phyloP scores from a whole-genome alignment of 2,113 vertebrate species.

The Dipodomys spectabilis region DNA sequence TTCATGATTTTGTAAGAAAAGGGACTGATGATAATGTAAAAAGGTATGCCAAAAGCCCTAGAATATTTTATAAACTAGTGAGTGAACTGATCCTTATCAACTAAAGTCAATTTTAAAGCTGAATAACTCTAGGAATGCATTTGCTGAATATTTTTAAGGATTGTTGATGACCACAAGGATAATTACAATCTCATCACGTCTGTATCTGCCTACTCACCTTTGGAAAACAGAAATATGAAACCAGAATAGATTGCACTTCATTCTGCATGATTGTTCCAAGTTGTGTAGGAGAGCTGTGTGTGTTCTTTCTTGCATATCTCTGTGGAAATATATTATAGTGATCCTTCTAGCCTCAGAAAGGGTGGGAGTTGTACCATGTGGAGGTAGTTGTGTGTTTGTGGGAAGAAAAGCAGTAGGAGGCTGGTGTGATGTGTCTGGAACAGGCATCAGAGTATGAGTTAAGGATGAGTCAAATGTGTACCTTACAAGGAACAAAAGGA shows the following conservation, averaged over 20 bases:
- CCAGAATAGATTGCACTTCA: constrained; percentile 69
- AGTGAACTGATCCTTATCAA: neutral
- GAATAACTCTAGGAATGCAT: neutral
- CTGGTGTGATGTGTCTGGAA: constrained; percentile 57
- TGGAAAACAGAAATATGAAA: constrained; percentile 67
- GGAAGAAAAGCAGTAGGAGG: constrained; percentile 70
- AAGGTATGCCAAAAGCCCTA: neutral
- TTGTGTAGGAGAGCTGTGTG: constrained; percentile 74
- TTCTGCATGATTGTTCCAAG: constrained; percentile 46
- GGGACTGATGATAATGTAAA: neutral
- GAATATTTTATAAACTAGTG: neutral
- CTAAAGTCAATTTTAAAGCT: neutral
- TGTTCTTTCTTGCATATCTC: constrained; percentile 70
- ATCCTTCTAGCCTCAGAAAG: constrained; percentile 12
- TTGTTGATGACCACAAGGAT: constrained; percentile 2
- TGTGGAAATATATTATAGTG: constrained; percentile 63
- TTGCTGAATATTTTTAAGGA: constrained; percentile 37
- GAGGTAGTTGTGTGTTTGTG: constrained; percentile 54
- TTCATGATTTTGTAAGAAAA: neutral
- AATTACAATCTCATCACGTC: constrained; percentile 20
- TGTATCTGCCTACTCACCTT: constrained; percentile 62
- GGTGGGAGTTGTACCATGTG: constrained; percentile 72
- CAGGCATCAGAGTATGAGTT: constrained; percentile 57
- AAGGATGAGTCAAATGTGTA: constrained; percentile 69
- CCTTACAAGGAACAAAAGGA: constrained; percentile 18